Conservation (phyloP, 2,888 invertebrate species). For the Kuschelorhynchus macadamiae region DNA sequence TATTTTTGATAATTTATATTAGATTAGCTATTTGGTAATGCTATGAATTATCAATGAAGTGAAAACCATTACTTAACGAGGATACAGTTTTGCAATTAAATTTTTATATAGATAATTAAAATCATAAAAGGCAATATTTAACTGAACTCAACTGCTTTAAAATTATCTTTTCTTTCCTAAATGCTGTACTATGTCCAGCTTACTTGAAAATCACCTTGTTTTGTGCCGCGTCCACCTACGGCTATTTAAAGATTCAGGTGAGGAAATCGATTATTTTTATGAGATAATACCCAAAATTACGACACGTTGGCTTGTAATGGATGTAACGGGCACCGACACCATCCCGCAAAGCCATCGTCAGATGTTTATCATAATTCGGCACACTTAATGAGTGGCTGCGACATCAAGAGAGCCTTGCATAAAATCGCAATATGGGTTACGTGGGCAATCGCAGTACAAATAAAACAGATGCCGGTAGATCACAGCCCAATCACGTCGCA, state of each 20-base stretch:
- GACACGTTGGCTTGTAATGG: conserved; percentile 29
- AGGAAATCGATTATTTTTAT: conserved; percentile 28
- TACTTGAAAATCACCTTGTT: conserved; percentile 14
- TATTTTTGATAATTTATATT: no score
- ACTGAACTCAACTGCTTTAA: no score
- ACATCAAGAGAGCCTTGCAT: conserved; percentile 40
- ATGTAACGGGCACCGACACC: conserved; percentile 31
- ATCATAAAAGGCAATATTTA: no score
- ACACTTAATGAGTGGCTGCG: conserved; percentile 43
- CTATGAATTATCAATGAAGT: no score
- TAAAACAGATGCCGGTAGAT: conserved; percentile 64
- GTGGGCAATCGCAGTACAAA: conserved; percentile 51
- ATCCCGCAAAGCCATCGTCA: conserved; percentile 23
- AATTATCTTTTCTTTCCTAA: no score
- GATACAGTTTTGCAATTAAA: no score
- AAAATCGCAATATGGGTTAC: conserved; percentile 51
- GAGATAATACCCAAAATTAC: conserved; percentile 32
- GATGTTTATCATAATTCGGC: conserved; percentile 46
- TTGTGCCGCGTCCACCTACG: conserved; percentile 13
- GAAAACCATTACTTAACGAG: no score
- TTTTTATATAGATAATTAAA: no score
- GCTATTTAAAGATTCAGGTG: conserved; percentile 16
- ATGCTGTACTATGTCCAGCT: conserved; percentile 17
- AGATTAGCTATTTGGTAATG: no score
- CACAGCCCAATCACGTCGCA: conserved; percentile 58